phyloP scores from a whole-genome alignment of 2,113 vertebrate species.

The Merops nubicus region DNA sequence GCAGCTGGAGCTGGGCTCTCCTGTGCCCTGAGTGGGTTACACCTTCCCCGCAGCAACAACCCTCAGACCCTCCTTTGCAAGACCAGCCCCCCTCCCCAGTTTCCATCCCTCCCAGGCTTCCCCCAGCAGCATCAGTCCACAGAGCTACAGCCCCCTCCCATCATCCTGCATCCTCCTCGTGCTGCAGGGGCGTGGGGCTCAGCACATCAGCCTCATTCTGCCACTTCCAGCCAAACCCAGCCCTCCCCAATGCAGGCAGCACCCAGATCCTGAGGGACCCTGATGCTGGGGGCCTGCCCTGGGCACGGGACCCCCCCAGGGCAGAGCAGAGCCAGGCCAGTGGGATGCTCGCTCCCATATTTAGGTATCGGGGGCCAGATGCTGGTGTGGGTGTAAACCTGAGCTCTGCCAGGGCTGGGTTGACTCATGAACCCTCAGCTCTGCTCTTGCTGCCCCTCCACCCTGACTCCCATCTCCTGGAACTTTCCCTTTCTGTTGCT shows the following conservation, averaged over 20 bases:
- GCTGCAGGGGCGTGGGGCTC: background rate
- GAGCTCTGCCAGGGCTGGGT: background rate
- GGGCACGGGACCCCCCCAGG: background rate
- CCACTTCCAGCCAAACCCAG: background rate
- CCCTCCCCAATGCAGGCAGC: background rate
- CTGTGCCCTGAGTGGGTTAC: background rate
- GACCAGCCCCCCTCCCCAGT: background rate
- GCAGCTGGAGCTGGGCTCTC: background rate
- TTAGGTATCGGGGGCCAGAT: background rate
- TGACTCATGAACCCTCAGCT: background rate
- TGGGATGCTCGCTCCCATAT: background rate
- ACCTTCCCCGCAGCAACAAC: background rate
- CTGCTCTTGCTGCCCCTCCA: background rate
- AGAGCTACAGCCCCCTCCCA: background rate
- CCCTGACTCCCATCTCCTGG: background rate
- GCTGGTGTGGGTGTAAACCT: background rate
- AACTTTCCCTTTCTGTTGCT: background rate
- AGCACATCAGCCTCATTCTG: accelerated
- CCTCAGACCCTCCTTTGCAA: background rate
- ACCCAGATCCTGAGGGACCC: background rate
- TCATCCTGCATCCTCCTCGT: background rate
- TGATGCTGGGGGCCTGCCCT: background rate
- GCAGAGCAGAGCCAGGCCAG: background rate
- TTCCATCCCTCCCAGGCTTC: background rate
- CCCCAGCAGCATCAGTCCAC: accelerated